These are phyloP conservation scores for Rhyacophila evoluta DNA, from an alignment of 2,888 invertebrate species.

Conservation along the genomic window DNA sequence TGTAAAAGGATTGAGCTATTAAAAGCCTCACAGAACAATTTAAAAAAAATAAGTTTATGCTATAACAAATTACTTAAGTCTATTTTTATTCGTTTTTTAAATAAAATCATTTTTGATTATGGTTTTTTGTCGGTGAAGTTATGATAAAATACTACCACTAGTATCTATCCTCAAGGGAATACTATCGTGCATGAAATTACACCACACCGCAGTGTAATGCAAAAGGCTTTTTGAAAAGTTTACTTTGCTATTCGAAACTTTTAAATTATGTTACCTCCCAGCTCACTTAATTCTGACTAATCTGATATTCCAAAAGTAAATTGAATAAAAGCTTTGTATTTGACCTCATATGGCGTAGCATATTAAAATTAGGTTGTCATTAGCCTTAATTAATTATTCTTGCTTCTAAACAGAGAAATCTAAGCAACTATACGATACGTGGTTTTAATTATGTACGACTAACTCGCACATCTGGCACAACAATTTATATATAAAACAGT, in stretches of 20 bases:
- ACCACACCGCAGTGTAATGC: neutral
- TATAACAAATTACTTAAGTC: too few species aligned
- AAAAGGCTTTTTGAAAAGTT: neutral
- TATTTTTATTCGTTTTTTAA: too few species aligned
- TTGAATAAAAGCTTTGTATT: neutral
- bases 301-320: neutral
- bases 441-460: neutral
- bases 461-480: neutral
- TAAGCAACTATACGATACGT: neutral
- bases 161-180: neutral
- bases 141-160: neutral
- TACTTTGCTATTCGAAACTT: neutral
- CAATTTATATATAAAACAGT: neutral
- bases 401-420: neutral
- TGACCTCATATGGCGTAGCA: neutral
- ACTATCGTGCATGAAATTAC: neutral
- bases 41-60: too few species aligned
- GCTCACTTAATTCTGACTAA: neutral
- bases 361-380: neutral
- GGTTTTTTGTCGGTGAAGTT: neutral
- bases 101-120: too few species aligned
- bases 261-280: neutral
- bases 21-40: too few species aligned
- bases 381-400: neutral
- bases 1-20: too few species aligned